phyloP scores from a whole-genome alignment of 2,797 vertebrate species.

The Eutrigla gurnardus region DNA sequence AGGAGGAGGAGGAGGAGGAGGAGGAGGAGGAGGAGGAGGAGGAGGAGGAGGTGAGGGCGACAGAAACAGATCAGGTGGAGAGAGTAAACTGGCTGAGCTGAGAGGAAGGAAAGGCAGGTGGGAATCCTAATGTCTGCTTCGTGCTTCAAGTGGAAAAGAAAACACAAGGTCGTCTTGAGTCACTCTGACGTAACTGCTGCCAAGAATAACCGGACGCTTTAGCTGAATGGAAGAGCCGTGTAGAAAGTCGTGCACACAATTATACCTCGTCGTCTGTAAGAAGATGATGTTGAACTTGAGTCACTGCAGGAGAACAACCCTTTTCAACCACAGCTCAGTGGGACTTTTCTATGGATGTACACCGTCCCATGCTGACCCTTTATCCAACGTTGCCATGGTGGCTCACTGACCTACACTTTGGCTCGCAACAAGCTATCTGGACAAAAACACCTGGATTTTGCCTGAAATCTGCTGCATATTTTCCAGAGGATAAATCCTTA shows the following conservation, averaged over 20 bases:
- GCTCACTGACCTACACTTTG: background rate
- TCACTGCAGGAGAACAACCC: background rate
- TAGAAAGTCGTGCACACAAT: background rate
- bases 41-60: conserved; percentile 41
- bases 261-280: background rate
- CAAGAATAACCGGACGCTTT: conserved; percentile 38
- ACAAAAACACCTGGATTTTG: background rate
- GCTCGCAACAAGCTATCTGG: background rate
- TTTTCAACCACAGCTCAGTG: background rate
- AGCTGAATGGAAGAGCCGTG: background rate
- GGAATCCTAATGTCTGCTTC: conserved; percentile 59
- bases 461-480: background rate
- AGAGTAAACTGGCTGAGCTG: conserved; percentile 38
- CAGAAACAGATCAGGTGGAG: conserved; percentile 39
- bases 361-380: background rate
- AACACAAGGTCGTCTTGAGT: conserved; percentile 36
- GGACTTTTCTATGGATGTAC: background rate
- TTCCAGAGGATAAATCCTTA: background rate
- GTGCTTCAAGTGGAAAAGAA: conserved; percentile 40
- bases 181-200: conserved; percentile 42
- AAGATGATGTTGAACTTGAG: background rate
- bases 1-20: conserved; percentile 40
- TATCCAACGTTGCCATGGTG: background rate
- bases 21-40: conserved; percentile 49
- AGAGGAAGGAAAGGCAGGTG: conserved; percentile 50